A percentile compares a stretch with the other conserved stretches of the same genome.
Evolutionary conservation across 1,140 invertebrate species (phyloP).

Genomic region (Gyrodactylus bullatarudis): DNA sequence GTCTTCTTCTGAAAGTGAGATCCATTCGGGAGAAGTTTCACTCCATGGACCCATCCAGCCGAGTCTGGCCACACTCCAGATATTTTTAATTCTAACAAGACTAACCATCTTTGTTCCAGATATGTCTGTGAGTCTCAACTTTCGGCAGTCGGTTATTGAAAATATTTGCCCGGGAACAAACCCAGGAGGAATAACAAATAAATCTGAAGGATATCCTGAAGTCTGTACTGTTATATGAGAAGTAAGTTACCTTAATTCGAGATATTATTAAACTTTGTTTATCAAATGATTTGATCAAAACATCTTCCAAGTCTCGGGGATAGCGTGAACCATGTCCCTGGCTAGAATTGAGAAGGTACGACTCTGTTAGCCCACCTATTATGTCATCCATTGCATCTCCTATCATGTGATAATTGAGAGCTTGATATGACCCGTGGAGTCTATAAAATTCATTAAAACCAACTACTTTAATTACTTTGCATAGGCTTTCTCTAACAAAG

Average conservation of each 20-base stretch:
- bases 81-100: neutral
- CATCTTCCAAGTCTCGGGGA: neutral
- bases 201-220: neutral
- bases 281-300: neutral
- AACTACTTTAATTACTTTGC: slow-evolving; percentile 30
- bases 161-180: neutral
- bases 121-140: neutral
- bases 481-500: slow-evolving; percentile 39
- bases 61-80: neutral
- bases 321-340: neutral
- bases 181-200: neutral
- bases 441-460: neutral
- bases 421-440: slow-evolving; percentile 20
- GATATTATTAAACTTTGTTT: neutral
- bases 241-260: neutral
- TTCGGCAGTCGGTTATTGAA: neutral
- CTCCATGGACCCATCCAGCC: neutral
- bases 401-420: slow-evolving; percentile 22
- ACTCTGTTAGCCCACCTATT: slow-evolving; percentile 27
- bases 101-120: neutral
- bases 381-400: slow-evolving; percentile 29
- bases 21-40: neutral
- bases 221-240: neutral
- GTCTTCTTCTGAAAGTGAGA: neutral
- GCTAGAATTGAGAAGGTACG: slow-evolving; percentile 16